phyloP scores from a whole-genome alignment of 37 sponge, comb jelly and placozoan species.

The Halisarca cf. caerulea region DNA sequence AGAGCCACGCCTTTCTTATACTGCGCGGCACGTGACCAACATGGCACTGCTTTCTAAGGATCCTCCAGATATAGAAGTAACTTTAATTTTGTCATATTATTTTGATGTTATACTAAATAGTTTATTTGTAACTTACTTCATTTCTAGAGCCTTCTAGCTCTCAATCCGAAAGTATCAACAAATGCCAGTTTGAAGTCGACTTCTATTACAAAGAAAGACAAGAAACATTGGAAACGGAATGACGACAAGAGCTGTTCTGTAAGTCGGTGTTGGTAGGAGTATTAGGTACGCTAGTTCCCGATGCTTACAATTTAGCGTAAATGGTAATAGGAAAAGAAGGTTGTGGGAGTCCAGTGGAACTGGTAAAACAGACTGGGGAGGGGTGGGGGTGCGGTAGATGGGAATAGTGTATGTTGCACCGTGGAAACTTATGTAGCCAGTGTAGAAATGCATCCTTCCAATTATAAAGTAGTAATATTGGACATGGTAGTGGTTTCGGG shows the following conservation, averaged over 20 bases:
- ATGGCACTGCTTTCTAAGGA: constrained; percentile 58
- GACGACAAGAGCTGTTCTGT: constrained; percentile 82
- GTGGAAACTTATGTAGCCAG: too few species aligned
- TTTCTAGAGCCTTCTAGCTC: constrained; percentile 73
- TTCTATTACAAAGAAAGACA: constrained; percentile 64
- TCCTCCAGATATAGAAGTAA: constrained; percentile 79
- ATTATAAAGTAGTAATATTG: too few species aligned
- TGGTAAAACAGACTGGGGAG: too few species aligned
- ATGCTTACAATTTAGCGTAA: too few species aligned
- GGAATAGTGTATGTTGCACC: too few species aligned
- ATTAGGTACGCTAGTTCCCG: too few species aligned
- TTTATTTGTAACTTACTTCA: neutral
- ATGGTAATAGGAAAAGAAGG: too few species aligned
- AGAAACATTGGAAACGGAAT: constrained; percentile 93
- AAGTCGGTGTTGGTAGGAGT: constrained; percentile 28
- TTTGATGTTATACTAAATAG: neutral
- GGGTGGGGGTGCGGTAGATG: too few species aligned
- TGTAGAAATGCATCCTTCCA: too few species aligned
- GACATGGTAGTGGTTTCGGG: too few species aligned
- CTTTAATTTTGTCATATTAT: neutral
- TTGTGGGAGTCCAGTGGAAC: too few species aligned
- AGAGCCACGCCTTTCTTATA: neutral
- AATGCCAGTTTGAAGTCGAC: constrained; percentile 85
- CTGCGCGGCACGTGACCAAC: neutral
- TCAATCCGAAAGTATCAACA: constrained; percentile 71